Evolutionary conservation across 2,888 invertebrate genomes (phyloP).

Genomic region (Antitype chi): DNA sequence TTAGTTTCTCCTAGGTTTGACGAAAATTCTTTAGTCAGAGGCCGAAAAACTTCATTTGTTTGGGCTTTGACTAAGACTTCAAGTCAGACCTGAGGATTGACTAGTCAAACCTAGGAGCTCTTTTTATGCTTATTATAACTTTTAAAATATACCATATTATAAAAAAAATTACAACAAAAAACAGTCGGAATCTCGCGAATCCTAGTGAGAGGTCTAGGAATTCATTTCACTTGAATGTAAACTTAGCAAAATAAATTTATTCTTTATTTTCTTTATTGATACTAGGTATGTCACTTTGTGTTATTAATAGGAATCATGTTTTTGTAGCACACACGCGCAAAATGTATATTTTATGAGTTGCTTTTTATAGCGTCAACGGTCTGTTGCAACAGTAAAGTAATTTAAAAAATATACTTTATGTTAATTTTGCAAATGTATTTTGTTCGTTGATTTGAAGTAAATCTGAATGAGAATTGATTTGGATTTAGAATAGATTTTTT

Average conservation of each 20-base stretch:
- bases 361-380: neutral
- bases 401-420: neutral
- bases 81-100: slow-evolving; percentile 1
- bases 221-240: too few relatives aligned
- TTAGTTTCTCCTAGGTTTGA: neutral
- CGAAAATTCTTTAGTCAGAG: neutral
- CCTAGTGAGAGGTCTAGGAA: too few relatives aligned
- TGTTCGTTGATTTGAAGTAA: neutral
- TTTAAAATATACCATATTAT: too few relatives aligned
- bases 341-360: neutral
- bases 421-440: neutral
- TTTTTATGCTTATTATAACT: too few relatives aligned
- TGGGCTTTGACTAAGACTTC: neutral
- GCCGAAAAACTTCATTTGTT: neutral
- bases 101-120: slow-evolving; percentile 1
- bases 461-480: neutral
- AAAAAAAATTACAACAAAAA: too few relatives aligned
- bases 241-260: too few relatives aligned
- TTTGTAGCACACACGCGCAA: neutral
- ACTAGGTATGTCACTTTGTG: too few relatives aligned
- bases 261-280: neutral
- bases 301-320: neutral
- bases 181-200: too few relatives aligned
- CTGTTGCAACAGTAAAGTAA: neutral
- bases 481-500: neutral